Evolutionary conservation across 2,113 vertebrate species (phyloP), one percentile per base, ranked within the genome.

Genomic region (Catagonus wagneri): DNA sequence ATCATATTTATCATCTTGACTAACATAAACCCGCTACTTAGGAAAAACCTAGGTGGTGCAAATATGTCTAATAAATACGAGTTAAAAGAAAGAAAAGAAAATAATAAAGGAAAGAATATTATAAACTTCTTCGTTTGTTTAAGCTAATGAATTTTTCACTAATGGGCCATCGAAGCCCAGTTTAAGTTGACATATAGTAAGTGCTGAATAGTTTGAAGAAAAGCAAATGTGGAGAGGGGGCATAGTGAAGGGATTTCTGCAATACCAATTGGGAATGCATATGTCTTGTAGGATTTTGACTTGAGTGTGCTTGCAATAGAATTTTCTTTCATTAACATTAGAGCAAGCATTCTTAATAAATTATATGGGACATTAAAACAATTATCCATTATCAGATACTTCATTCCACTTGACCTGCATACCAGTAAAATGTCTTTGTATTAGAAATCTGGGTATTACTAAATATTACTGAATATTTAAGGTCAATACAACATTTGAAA

Each of bases 331-430:
- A 68, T 79, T 71, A 92, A 39, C 20, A 75, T 80, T 50, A 83
- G 27, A 89, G 36, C 3, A 56, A 93, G 52, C 4, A 68, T 83
- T 93, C 34, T 79, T 92, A 78, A 76, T 7, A 94, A 54, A 88
- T 76, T 63, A 93, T 85, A 52, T 29, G 81, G 44, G 83, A 90
- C 36, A 80, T 71, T 93, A 71, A 87, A 68, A 72, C 17, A 93
- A 80, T 76, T 89, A 95, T 92, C 61, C 32, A 71, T 87, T 90
- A 94, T 65, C 65, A 94, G 36, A 83, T 96, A 83, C n/a, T 65
- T 86, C 15, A 81, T 29, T 90, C 29, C 84, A 19, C 10, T 80
- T 39, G 32, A 66, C 72, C 76, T 52, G 88, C 72, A 85, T 52
- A n/a, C 17, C n/a, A 94, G 39, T 61, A 96, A 89, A 96, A 63